phyloP scores from a whole-genome alignment of 2,888 invertebrate species.

The Exocentrus adspersus region DNA sequence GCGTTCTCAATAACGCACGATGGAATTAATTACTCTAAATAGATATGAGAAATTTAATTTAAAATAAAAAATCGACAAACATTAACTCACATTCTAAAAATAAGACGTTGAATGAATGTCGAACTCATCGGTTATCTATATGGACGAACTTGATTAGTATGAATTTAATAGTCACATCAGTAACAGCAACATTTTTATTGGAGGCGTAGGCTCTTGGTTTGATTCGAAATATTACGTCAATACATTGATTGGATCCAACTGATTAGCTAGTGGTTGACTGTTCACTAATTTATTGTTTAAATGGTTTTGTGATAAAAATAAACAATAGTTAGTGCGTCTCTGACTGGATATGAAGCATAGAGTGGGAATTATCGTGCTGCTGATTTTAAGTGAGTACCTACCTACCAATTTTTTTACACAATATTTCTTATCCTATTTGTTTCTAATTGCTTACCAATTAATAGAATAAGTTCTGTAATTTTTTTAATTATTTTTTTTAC shows the following conservation, averaged over 20 bases:
- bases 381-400: slow-evolving; percentile 32
- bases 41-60: slow-evolving; percentile 35
- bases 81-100: slow-evolving; percentile 52
- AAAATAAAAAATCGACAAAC: slow-evolving; percentile 43
- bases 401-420: neutral
- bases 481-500: too few relatives aligned
- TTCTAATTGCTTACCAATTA: too few relatives aligned
- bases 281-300: slow-evolving; percentile 30
- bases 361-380: slow-evolving; percentile 24
- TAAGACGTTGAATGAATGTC: slow-evolving; percentile 42
- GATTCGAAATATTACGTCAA: slow-evolving; percentile 48
- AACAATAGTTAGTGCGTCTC: slow-evolving; percentile 18
- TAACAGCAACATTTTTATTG: slow-evolving; percentile 34
- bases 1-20: slow-evolving; percentile 16
- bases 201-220: slow-evolving; percentile 46
- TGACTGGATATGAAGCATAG: slow-evolving; percentile 36
- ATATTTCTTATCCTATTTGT: neutral
- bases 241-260: slow-evolving; percentile 35
- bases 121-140: slow-evolving; percentile 39
- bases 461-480: too few relatives aligned
- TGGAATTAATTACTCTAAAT: slow-evolving; percentile 20
- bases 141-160: slow-evolving; percentile 33
- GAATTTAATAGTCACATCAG: slow-evolving; percentile 34
- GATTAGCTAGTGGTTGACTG: slow-evolving; percentile 26
- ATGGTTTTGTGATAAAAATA: slow-evolving; percentile 26